Base-by-base conservation (phyloP, 2,113 vertebrate genomes). In the Colius striatus region DNA sequence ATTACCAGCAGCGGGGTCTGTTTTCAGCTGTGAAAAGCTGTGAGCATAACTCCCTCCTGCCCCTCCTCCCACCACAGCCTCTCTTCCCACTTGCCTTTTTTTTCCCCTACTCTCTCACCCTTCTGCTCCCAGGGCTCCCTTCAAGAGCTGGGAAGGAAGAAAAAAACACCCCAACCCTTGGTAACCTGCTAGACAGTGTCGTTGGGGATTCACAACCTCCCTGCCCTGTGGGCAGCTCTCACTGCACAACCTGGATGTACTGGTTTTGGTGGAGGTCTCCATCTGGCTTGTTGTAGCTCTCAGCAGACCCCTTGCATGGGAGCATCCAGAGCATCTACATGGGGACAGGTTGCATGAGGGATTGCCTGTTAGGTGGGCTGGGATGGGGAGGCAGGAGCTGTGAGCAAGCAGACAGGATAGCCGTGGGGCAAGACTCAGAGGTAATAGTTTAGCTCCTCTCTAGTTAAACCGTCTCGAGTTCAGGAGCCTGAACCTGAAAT, bases 1-100 rank as follows among this genome's bases (percentile, higher is more conserved):
- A 93, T 97, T 95, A 97, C 97, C 97, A 97, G 97, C 95, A 93
- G 95, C 61, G 89, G 94, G 97, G 91, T 98, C 97, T 97, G 97
- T 96, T 96, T 97, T 94, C 92, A 97, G 96, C 98, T 98, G 97
- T 97, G 97, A 98, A 97, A 97, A 96, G 92, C 97, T 97, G 67
- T 84, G 76, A 97, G 96, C 93, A 96, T 95, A 95, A 96, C 90
- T 95, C 92, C 81, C 48, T 84, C 75, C 84, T 92, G 77, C 89
- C 77, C 87, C 94, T 94, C 94, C 92, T 87, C 78, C 85, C 18
- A 0, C 79, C 1, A 1, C 58, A 82, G 85, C 62, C 50, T 90
- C 47, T 58, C 67, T 68, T 19, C n/a, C 45, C 16, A 1, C 25
- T 48, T 70, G 9, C 30, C 10, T 45, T 75, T 66, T 66, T 41